phyloP scores from a whole-genome alignment of 1,140 invertebrate species.

The Gryllus bimaculatus region DNA sequence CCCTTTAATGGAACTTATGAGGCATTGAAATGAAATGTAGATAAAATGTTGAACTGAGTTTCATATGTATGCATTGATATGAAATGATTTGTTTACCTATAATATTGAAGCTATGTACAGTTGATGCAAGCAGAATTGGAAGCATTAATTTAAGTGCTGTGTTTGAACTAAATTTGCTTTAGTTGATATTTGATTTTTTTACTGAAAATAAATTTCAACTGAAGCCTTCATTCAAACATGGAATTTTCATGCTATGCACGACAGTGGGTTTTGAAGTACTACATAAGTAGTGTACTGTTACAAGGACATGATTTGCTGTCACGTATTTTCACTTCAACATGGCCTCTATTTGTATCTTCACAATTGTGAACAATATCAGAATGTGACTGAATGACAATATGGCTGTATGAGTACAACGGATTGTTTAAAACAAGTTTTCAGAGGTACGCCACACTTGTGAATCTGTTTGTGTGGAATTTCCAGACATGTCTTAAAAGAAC shows the following conservation, averaged over 20 bases:
- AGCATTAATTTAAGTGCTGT: background rate
- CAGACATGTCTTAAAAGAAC: conserved; percentile 31
- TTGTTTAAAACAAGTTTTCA: conserved; percentile 18
- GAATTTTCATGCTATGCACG: background rate
- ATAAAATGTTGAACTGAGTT: background rate
- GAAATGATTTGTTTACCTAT: background rate
- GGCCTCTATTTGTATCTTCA: background rate
- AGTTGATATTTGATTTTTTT: too few species aligned
- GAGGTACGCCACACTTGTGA: conserved; percentile 19
- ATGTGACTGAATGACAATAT: conserved; percentile 11
- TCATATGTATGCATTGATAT: background rate
- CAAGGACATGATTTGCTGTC: conserved; percentile 3
- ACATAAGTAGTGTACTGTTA: background rate
- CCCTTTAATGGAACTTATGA: background rate
- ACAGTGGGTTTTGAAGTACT: background rate
- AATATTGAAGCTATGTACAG: background rate
- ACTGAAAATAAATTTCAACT: background rate
- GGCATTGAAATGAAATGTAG: background rate
- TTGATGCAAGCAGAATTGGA: background rate
- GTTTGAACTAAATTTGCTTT: background rate
- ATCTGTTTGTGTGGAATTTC: conserved; percentile 36
- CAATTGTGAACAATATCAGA: conserved; percentile 1
- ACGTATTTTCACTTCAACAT: conserved; percentile 1
- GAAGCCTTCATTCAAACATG: background rate
- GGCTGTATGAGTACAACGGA: conserved; percentile 17